These are phyloP conservation scores for Enteromius afrohamiltoni DNA, from an alignment of 2,797 vertebrate species.

Conservation along the genomic window DNA sequence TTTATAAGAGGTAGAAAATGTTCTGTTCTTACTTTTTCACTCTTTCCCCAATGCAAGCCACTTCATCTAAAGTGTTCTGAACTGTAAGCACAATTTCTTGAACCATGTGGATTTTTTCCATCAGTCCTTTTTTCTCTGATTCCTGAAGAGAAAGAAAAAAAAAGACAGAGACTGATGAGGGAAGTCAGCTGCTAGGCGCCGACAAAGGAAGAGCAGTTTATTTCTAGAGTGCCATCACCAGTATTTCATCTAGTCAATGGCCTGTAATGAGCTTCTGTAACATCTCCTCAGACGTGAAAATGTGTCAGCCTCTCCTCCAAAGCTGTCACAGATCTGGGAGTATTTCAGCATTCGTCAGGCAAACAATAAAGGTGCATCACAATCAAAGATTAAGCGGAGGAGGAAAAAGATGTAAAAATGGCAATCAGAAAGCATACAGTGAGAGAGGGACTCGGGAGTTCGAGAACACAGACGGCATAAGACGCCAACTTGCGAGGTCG, in stretches of 20 bases:
- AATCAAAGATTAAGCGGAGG: slow-evolving; percentile 78
- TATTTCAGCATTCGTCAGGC: slow-evolving; percentile 75
- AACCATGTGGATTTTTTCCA: slow-evolving; percentile 97
- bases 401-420: slow-evolving; percentile 78
- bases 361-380: slow-evolving; percentile 76
- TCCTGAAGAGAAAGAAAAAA: slow-evolving; percentile 79
- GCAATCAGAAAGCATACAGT: slow-evolving; percentile 73
- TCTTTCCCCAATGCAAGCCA: slow-evolving; percentile 90
- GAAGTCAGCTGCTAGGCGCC: slow-evolving; percentile 69
- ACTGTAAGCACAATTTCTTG: slow-evolving; percentile 93
- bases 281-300: slow-evolving; percentile 76
- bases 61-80: slow-evolving; percentile 89
- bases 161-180: slow-evolving; percentile 72
- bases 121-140: slow-evolving; percentile 89
- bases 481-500: slow-evolving; percentile 60
- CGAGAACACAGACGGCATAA: slow-evolving; percentile 8
- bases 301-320: slow-evolving; percentile 67
- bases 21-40: slow-evolving; percentile 90
- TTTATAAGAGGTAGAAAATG: slow-evolving; percentile 27
- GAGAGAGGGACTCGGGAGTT: slow-evolving; percentile 56
- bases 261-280: slow-evolving; percentile 76
- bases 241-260: slow-evolving; percentile 81
- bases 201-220: slow-evolving; percentile 75
- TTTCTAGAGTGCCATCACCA: slow-evolving; percentile 73
- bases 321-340: slow-evolving; percentile 70